Evolutionary conservation across 2,888 invertebrate species (phyloP), one percentile per base, ranked within the genome.

Genomic region (Poecilobothrus nobilitatus): DNA sequence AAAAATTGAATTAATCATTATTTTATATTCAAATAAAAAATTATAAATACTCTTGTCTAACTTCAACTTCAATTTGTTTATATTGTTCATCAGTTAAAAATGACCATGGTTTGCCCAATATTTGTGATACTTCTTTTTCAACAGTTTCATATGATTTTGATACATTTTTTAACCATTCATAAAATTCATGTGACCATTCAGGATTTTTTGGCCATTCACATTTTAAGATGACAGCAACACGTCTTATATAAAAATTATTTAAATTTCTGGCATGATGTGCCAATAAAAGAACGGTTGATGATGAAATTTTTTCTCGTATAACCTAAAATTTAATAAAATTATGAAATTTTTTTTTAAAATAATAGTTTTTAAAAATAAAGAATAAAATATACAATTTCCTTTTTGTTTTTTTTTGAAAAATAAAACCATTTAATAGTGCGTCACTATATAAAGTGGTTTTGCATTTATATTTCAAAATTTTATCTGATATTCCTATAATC

Each of bases 221-320:
- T 78, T 89, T 84, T 71, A 88, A 81, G 71, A 93, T 84, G 12
- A 92, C 85, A 1, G 88, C 91, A 76, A 91, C 91, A 66, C 87
- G 84, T 64, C 94, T 83, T 1, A 94, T 85, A 72, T 87, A 83
- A 2, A 92, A 81, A 68, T 84, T 83, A 22, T 84, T 83, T 68
- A 92, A 80, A 73, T 86, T 86, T 74, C 85, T 86, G 0, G 87
- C 88, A 2, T 87, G 86, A 66, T 84, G 84, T 0, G 89, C 91
- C 64, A 92, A 82, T 18, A 92, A 83, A 63, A 93, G 80, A 20
- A 91, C 84, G 0, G 92, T 92, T 0, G 89, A 85, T 2, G 92
- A 91, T 6, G 92, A 92, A 69, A 94, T 85, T 75, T 89, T 85
- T 78, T 93, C 92, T 9, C 91, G 86, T 34, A 91, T 83, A 73